Conservation (phyloP, 92 coral and sea anemone genomes). For the Actinernus sp. region DNA sequence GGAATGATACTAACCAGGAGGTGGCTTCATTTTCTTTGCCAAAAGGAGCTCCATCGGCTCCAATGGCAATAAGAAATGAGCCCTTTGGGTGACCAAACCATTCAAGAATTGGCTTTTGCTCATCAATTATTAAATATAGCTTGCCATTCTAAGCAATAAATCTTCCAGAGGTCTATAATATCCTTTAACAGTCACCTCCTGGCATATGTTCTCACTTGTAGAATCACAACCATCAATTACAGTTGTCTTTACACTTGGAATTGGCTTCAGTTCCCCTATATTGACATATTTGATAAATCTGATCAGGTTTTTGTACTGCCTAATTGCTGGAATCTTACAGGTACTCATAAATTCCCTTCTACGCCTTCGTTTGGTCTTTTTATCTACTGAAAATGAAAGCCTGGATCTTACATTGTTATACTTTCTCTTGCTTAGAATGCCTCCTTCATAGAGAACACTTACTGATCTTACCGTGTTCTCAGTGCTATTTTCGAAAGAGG, state of each 20-base stretch:
- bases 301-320: conserved; percentile 24
- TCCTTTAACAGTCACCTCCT: conserved; percentile 26
- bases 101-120: conserved; percentile 25
- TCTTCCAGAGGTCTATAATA: conserved; percentile 45
- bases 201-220: background rate
- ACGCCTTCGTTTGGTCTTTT: too few relatives aligned
- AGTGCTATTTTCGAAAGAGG: too few relatives aligned
- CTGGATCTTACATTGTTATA: conserved; percentile 31
- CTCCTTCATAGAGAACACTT: conserved; percentile 39
- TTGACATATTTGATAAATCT: conserved; percentile 20
- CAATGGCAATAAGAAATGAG: conserved; percentile 22
- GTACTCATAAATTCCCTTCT: conserved; percentile 13
- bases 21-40: conserved; percentile 49
- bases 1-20: conserved; percentile 36
- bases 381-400: conserved; percentile 15
- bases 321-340: conserved; percentile 27
- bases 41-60: conserved; percentile 52
- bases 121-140: conserved; percentile 27
- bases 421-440: conserved; percentile 35
- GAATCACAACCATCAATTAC: conserved; percentile 3
- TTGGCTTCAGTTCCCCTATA: conserved; percentile 25
- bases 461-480: too few relatives aligned
- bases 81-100: conserved; percentile 40
- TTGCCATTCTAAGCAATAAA: conserved; percentile 33
- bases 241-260: conserved; percentile 23